Base-by-base conservation (phyloP, 2,113 vertebrate genomes). In the Chloebia gouldiae region DNA sequence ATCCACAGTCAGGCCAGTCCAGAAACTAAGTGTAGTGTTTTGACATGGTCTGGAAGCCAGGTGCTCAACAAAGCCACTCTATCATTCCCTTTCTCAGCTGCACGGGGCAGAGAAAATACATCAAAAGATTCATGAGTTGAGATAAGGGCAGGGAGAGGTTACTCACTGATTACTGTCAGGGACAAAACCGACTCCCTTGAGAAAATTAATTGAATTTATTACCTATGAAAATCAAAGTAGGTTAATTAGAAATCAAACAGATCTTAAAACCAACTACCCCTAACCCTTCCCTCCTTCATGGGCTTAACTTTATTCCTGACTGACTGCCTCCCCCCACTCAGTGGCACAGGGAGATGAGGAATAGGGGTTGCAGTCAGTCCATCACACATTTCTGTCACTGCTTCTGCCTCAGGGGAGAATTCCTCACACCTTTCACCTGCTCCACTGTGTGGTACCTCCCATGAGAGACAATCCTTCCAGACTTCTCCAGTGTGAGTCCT, bases 361-460 rank as follows among this genome's bases (percentile, higher is more conserved):
- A 39, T 6, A 47, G 5, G 20, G 33, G 11, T 17, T 51, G 16
- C 0, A 0, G 11, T 60, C 39, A 39, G 6, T 18, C 40, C 61
- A 60, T 40, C 24, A 15, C 20, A 60, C 7, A 42, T 68, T 45
- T 45, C 45, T 81, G 33, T 28, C 61, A 14, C 20, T 25, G 19
- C 28, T 45, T 73, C 11, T 11, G 13, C 19, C 33, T 75, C 19
- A 39, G 51, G 37, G 9, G 11, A 19, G 27, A 44, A 8, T 11
- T 45, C 23, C 39, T 73, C 45, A 39, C 28, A n/a, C 8, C n/a
- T 3, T 60, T 68, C 24, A 42, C 23, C 39, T 68, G 13, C 39
- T 68, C 33, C 53, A 15, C 28, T 11, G 7, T 40, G 53, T 50
- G 15, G 4, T 10, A 9, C 13, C 13, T 40, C 7, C 9, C 23